Percentiles rank a stretch among this genome's conserved stretches.
Evolutionary conservation across 2,113 vertebrate species (phyloP).

Genomic region (Ciconia maguari): DNA sequence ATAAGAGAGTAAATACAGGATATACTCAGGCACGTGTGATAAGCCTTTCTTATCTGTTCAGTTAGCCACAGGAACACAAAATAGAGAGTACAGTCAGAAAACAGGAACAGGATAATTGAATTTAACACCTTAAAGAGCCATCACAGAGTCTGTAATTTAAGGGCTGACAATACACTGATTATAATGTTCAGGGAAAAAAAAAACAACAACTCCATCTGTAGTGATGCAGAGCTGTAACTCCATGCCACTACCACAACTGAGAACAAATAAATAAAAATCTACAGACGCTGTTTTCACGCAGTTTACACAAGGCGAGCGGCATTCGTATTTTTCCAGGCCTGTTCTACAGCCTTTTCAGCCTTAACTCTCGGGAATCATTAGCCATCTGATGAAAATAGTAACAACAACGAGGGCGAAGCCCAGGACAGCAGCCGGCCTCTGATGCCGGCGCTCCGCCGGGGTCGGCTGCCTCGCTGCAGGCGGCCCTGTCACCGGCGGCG

Average conservation of each 20-base stretch:
- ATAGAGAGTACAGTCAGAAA: background rate
- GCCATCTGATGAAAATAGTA: accelerated
- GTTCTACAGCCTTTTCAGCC: background rate
- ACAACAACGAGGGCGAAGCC: background rate
- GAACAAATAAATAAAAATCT: background rate
- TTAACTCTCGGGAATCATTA: background rate
- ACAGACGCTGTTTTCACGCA: background rate
- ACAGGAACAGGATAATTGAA: background rate
- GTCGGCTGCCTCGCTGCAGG: background rate
- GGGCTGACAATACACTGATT: background rate
- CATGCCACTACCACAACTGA: background rate
- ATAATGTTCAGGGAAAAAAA: background rate
- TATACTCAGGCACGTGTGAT: background rate
- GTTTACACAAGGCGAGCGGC: background rate
- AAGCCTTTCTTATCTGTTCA: background rate
- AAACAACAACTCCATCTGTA: background rate
- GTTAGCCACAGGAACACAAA: background rate
- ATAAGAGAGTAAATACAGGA: background rate
- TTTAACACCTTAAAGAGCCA: background rate
- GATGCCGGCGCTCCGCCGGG: background rate
- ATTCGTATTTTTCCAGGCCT: background rate
- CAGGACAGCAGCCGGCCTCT: background rate
- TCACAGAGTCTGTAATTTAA: background rate
- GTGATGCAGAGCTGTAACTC: background rate
- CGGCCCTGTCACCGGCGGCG: background rate